Evolutionary conservation across 2,797 vertebrate species (phyloP).

Genomic region (Nyctalus aviator): DNA sequence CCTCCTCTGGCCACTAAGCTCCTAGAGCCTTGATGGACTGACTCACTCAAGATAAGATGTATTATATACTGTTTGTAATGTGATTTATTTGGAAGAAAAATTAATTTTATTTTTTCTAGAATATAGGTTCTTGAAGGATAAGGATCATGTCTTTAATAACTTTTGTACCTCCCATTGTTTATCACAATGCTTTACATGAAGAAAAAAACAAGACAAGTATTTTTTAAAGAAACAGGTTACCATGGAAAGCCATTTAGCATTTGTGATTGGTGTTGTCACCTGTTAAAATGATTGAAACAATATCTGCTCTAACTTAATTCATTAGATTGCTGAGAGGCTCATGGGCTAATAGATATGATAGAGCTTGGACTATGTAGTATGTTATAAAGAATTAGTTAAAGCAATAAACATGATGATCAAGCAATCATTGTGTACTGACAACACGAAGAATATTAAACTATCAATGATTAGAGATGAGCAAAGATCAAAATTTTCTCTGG

Average conservation of each 20-base stretch:
- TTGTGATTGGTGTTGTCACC: background rate
- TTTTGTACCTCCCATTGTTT: background rate
- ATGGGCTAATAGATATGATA: background rate
- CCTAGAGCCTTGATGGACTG: background rate
- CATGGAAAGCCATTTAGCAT: background rate
- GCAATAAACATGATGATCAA: background rate
- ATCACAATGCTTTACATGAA: background rate
- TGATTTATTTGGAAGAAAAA: background rate
- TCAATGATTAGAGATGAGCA: background rate
- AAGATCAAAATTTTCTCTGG: background rate
- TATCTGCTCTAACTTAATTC: background rate
- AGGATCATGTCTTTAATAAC: background rate
- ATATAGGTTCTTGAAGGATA: constrained; percentile 38
- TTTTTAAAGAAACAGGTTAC: constrained; percentile 21
- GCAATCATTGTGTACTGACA: background rate
- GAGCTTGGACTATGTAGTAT: background rate
- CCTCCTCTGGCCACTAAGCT: background rate
- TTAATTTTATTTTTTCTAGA: constrained; percentile 4
- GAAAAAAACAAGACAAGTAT: background rate
- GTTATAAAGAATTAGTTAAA: background rate
- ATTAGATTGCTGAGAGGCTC: background rate
- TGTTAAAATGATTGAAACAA: constrained; percentile 7
- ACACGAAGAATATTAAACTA: background rate
- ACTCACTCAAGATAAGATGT: background rate
- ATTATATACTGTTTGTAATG: background rate